Evolutionary conservation across 2,113 vertebrate species (phyloP).

Genomic region (Colaptes auratus): DNA sequence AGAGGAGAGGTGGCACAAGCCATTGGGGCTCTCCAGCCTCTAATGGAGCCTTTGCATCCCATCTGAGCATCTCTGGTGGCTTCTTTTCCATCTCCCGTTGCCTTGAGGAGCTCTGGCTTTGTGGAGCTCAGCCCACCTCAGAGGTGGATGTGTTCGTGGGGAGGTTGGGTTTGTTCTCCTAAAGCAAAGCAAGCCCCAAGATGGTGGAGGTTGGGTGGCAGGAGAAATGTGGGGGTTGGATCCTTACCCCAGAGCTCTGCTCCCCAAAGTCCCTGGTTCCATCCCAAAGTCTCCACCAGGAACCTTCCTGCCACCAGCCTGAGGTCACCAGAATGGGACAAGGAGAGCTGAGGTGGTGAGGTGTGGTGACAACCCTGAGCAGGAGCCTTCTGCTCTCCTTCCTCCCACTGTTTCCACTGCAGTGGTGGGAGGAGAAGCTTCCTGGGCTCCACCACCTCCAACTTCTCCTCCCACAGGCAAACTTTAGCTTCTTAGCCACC

Average conservation of each 20-base stretch:
- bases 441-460: background rate
- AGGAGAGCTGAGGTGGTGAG: background rate
- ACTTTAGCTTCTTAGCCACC: fast-evolving
- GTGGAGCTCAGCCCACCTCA: background rate
- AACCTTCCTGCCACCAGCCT: no score
- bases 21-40: background rate
- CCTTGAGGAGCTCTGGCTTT: background rate
- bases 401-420: background rate
- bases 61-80: background rate
- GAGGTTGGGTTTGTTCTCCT: background rate
- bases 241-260: background rate
- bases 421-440: fast-evolving
- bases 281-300: background rate
- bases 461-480: background rate
- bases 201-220: background rate
- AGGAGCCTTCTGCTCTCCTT: background rate
- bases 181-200: background rate
- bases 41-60: background rate
- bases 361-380: fast-evolving
- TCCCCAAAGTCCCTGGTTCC: background rate
- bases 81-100: background rate
- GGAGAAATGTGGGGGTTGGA: fast-evolving
- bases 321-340: background rate
- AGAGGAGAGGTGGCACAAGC: background rate
- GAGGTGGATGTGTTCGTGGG: background rate